A percentile compares a stretch with the other conserved stretches of the same genome.
Evolutionary conservation across 2,113 vertebrate species (phyloP).

Genomic region (Parotia lawesii): DNA sequence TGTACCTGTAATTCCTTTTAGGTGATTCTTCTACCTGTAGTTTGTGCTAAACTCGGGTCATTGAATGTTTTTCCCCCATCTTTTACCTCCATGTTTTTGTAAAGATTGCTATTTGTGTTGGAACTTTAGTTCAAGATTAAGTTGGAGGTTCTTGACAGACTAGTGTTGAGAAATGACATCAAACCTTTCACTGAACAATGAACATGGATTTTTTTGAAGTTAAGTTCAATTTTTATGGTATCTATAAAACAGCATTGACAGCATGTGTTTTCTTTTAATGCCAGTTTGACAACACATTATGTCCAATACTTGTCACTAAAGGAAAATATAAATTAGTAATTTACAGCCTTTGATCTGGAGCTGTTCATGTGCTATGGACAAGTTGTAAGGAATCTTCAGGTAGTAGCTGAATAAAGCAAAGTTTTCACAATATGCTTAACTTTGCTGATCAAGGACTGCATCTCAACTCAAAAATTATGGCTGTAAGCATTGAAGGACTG

Average conservation of each 20-base stretch:
- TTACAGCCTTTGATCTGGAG: not conserved
- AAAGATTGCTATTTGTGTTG: not conserved
- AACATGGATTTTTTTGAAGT: not conserved
- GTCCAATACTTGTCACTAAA: not conserved
- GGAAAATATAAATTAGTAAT: not conserved
- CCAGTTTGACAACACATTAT: not conserved
- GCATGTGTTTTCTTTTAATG: not conserved
- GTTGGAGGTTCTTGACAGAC: not conserved
- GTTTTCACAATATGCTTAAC: not conserved
- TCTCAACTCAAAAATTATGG: not conserved
- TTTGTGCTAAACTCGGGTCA: not conserved
- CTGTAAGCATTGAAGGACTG: not conserved
- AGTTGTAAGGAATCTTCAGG: not conserved
- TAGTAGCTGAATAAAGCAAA: not conserved
- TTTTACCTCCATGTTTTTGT: not conserved
- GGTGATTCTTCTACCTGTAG: not conserved
- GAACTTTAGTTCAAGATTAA: not conserved
- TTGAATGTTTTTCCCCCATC: not conserved
- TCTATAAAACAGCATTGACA: not conserved
- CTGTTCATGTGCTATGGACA: accelerated
- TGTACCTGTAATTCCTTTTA: not conserved
- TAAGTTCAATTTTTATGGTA: not conserved
- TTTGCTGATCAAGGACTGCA: not conserved
- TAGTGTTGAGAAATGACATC: not conserved
- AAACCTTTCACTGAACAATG: not conserved